Evolutionary conservation across 2,888 invertebrate species (phyloP), one percentile per base, ranked within the genome.

Genomic region (Carterocephalus palaemon): DNA sequence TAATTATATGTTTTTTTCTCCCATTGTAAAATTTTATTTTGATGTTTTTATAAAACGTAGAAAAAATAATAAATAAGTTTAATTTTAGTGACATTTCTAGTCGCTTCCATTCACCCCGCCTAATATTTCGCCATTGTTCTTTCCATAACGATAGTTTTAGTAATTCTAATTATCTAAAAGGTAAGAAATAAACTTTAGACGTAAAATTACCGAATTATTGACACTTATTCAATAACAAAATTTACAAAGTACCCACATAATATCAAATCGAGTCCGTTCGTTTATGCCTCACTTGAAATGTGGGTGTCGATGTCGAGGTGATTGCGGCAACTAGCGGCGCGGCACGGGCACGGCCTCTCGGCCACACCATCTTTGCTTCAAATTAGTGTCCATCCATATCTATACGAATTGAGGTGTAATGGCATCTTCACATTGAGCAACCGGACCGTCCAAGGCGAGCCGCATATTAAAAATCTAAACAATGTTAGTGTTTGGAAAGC

Each of bases 401-500:
- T 72, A 37, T 23, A 60, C 64, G 50, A 63, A 59, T 62, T 64
- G 60, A 53, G 57, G 62, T 64, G 64, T 70, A 74, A 71, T 76
- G 67, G 56, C 70, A 73, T 75, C 75, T 74, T 64, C 64, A 64
- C 67, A 70, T 82, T 79, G 72, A 68, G 78, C 67, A 82, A 82
- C 56, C 29, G 54, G 58, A n/a, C 52, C 54, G 64, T 67, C 70
- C 82, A 83, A 84, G 83, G 85, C 70, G 62, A 83, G 64, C 76
- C 56, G 65, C 73, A 70, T 76, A 75, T 73, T 71, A 75, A 73
- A 72, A 72, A 66, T 67, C 67, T 74, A 72, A 77, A 76, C 66
- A 74, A 70, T 75, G 72, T 79, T 70, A 58, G 56, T 68, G 65
- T 77, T 74, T 71, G 75, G 72, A 74, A 74, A 80, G 68, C 63